Conservation (phyloP, 1,140 invertebrate genomes). For the Papilio polytes region DNA sequence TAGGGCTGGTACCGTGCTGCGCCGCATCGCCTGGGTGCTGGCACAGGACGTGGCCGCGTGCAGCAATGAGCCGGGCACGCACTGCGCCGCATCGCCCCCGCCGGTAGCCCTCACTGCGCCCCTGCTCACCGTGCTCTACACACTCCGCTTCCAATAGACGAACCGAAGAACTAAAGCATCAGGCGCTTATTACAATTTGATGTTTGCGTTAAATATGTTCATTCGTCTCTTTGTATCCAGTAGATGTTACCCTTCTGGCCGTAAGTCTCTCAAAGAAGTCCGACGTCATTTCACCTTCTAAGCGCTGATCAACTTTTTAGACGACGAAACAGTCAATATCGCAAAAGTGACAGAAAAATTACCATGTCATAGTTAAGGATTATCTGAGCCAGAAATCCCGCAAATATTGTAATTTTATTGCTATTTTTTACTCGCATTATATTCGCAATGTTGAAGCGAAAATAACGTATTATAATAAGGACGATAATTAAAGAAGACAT, state of each 20-base stretch:
- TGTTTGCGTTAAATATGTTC: not conserved
- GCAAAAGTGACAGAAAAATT: not conserved
- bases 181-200: not conserved
- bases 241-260: not conserved
- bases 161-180: not conserved
- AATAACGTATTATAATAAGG: too few species aligned
- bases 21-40: conserved; percentile 74
- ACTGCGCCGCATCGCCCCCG: conserved; percentile 60
- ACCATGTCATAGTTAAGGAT: too few species aligned
- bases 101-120: conserved; percentile 51
- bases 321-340: not conserved
- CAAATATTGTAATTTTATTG: too few species aligned
- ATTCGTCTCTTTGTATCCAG: not conserved
- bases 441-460: too few species aligned
- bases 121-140: conserved; percentile 57
- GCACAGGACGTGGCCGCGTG: conserved; percentile 75
- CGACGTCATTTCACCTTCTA: not conserved
- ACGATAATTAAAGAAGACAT: too few species aligned
- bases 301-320: not conserved
- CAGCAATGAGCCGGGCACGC: conserved; percentile 61
- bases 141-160: conserved; percentile 57
- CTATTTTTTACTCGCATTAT: too few species aligned
- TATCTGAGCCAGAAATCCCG: too few species aligned
- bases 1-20: conserved; percentile 57
- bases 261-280: not conserved